Conservation (phyloP, 2,797 vertebrate genomes). For the Acanthis flammea region DNA sequence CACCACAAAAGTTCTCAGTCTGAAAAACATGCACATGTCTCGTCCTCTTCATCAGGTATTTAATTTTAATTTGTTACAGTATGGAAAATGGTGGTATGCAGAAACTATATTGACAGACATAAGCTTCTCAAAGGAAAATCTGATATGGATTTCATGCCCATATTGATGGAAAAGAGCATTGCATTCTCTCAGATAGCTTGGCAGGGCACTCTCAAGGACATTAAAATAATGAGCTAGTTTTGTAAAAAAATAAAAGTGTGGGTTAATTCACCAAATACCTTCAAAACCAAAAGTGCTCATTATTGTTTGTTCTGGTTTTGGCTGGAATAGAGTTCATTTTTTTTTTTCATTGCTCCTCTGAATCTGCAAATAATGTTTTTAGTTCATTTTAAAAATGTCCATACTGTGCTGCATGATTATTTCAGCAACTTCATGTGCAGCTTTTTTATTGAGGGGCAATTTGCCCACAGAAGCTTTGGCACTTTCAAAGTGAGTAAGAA, state of each 20-base stretch:
- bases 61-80: background rate
- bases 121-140: background rate
- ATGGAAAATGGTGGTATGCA: background rate
- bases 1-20: background rate
- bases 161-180: background rate
- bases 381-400: conserved; percentile 53
- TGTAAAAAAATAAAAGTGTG: background rate
- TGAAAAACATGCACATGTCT: background rate
- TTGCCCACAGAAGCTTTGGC: conserved; percentile 35
- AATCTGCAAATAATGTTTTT: conserved; percentile 41
- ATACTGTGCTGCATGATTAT: conserved; percentile 43
- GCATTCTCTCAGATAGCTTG: conserved; percentile 20
- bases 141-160: background rate
- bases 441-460: conserved; percentile 49
- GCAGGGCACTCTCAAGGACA: background rate
- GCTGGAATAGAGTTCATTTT: background rate
- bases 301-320: conserved; percentile 15
- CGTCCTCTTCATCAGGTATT: background rate
- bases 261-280: conserved; percentile 37
- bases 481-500: conserved; percentile 14
- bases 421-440: conserved; percentile 14
- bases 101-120: background rate
- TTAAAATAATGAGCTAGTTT: background rate
- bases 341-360: background rate
- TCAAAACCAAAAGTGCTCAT: conserved; percentile 27